These are phyloP conservation scores for Cygnus buccinator DNA, from an alignment of 2,113 vertebrate genomes.

Conservation along the genomic window DNA sequence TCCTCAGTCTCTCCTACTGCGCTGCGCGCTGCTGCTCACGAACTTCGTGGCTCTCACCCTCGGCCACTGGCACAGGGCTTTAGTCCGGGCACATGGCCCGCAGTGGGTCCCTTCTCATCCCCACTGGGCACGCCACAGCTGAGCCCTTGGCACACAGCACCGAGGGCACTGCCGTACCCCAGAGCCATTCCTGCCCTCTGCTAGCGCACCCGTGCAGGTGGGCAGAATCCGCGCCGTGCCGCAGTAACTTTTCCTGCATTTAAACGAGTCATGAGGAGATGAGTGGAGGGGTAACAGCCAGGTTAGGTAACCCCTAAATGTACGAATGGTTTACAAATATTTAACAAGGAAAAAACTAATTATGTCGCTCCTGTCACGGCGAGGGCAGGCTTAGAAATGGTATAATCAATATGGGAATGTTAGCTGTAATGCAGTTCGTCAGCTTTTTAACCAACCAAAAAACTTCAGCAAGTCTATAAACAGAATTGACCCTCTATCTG, in stretches of 20 bases:
- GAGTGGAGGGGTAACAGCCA: conserved; percentile 68
- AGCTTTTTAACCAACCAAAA: conserved; percentile 91
- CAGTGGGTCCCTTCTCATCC: background rate
- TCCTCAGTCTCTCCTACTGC: background rate
- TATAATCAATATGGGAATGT: conserved; percentile 94
- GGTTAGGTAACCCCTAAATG: conserved; percentile 76
- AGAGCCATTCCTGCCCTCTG: background rate
- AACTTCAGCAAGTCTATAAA: conserved; percentile 86
- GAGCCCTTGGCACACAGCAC: accelerated
- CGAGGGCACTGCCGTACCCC: background rate
- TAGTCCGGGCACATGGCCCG: background rate
- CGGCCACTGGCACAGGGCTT: background rate
- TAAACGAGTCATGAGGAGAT: conserved; percentile 68
- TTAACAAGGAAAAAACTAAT: conserved; percentile 84
- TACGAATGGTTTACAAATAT: conserved; percentile 80
- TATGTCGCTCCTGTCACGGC: conserved; percentile 78
- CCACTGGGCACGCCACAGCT: background rate
- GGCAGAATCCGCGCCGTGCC: background rate
- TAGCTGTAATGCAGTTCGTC: conserved; percentile 91
- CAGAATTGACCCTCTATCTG: conserved; percentile 63
- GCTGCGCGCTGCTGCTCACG: background rate
- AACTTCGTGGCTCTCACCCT: background rate
- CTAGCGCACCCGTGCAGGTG: background rate
- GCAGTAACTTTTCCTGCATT: conserved; percentile 14
- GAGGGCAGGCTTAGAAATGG: conserved; percentile 85